Base-by-base conservation (phyloP, 2,797 vertebrate genomes). In the Microctenopoma stevenorrisi region DNA sequence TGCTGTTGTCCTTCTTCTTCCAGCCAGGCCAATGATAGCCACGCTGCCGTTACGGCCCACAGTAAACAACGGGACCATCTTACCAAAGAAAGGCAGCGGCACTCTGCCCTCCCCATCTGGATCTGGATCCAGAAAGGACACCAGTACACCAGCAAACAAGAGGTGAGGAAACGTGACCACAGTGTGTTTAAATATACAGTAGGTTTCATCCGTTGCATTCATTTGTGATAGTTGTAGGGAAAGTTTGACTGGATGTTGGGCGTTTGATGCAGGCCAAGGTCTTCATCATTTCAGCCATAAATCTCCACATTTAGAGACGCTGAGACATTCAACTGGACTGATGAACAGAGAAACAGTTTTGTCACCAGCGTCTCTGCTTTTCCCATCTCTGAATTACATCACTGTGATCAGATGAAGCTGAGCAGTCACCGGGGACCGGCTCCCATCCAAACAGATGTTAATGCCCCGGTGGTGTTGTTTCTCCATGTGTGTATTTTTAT, bases 21-120 rank as follows among this genome's bases (percentile, higher is more conserved):
- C 91, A 99, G 97, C 95, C 83, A 95, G 97, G 90, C 96, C 96
- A 1, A 94, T 98, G 94, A 96, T 97, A 49, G 96, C 96, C 90
- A 94, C 96, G 40, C 88, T 99, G 89, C 97, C 97, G 10, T 86
- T 98, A 79, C 93, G 96, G 88, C 94, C 95, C 78, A 94, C 94
- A 7, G 94, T 99, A 74, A 98, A 97, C 94, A 99, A 97, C 37
- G 98, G 97, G 84, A 96, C 95, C 42, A 92, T 98, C 86, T 89
- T 98, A 95, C 96, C 97, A 95, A 98, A 98, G 96, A 99, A 98
- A 92, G 88, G 94, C 71, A 90, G 94, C 46, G 88, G 94, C 78
- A 96, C 96, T 72, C 94, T 98, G 64, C 95, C 97, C 18, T 98
- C 97, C 46, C 96, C 96, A 1, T 98, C 96, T 11, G 96, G 96